Evolutionary conservation across 2,797 vertebrate species (phyloP).

Genomic region (Nannoperca australis): DNA sequence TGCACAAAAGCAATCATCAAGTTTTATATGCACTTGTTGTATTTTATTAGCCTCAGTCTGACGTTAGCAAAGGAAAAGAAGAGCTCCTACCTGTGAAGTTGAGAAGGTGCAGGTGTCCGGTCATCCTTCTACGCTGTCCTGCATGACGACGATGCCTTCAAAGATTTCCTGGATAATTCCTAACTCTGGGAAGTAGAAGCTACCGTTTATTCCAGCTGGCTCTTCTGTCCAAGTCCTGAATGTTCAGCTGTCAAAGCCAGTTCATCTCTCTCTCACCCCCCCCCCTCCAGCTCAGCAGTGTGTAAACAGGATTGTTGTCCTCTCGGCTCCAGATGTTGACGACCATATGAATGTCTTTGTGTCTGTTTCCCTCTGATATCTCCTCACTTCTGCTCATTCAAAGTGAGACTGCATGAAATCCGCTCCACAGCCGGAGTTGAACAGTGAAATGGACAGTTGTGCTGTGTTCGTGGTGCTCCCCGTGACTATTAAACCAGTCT

Average conservation of each 20-base stretch:
- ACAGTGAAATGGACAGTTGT: background rate
- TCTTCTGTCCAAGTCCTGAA: conserved; percentile 32
- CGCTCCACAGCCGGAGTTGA: background rate
- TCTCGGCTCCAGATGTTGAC: conserved; percentile 79
- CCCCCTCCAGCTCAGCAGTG: conserved; percentile 43
- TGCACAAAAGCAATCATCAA: background rate
- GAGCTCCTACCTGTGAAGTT: conserved; percentile 59
- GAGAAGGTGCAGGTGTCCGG: conserved; percentile 35
- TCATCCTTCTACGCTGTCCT: conserved; percentile 41
- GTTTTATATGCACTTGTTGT: too few species aligned
- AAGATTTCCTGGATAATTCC: background rate
- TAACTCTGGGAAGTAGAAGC: background rate
- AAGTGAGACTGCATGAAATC: background rate
- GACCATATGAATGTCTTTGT: conserved; percentile 49
- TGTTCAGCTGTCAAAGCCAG: conserved; percentile 43
- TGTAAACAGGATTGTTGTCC: conserved; percentile 73
- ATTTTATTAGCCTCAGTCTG: background rate
- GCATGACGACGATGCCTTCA: conserved; percentile 40
- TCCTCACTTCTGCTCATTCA: background rate
- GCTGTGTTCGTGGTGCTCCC: background rate
- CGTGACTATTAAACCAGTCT: too few species aligned
- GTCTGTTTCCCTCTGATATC: conserved; percentile 5
- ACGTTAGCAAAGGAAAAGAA: background rate
- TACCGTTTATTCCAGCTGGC: conserved; percentile 19
- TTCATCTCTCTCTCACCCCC: conserved; percentile 29